Percentiles rank a stretch among this genome's conserved stretches.
Conservation (phyloP, 1,140 invertebrate species). For the Drosophila takahashii region DNA sequence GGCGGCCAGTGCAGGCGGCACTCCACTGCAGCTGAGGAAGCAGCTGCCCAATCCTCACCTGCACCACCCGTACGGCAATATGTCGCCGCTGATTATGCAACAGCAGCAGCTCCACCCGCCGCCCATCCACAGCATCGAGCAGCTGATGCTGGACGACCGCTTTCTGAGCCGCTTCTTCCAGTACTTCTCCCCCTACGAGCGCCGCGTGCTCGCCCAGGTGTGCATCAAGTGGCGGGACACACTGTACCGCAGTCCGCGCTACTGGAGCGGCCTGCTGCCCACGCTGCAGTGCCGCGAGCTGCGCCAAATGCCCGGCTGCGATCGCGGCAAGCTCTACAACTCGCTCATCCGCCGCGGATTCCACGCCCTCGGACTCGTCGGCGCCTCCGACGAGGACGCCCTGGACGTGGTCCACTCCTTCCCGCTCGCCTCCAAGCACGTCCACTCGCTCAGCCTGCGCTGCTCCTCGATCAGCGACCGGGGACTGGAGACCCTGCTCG, state of each 20-base stretch:
- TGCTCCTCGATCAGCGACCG: constrained; percentile 95
- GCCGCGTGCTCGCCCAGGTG: constrained; percentile 91
- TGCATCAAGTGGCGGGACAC: constrained; percentile 94
- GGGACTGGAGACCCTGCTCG: constrained; percentile 93
- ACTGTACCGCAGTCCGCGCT: constrained; percentile 92
- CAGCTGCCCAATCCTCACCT: constrained; percentile 82
- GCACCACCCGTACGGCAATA: constrained; percentile 75
- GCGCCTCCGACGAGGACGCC: constrained; percentile 95
- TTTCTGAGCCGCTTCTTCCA: constrained; percentile 94
- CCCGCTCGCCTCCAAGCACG: constrained; percentile 92
- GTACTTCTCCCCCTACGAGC: constrained; percentile 92
- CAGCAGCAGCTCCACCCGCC: constrained; percentile 67
- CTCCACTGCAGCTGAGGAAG: constrained; percentile 76
- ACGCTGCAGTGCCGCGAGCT: constrained; percentile 93
- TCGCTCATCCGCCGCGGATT: constrained; percentile 94
- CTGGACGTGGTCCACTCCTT: constrained; percentile 94
- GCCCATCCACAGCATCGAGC: constrained; percentile 88
- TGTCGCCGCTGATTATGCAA: constrained; percentile 70
- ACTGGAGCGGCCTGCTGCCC: constrained; percentile 93
- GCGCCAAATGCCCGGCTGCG: constrained; percentile 87
- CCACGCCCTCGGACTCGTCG: constrained; percentile 92
- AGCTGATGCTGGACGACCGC: constrained; percentile 92
- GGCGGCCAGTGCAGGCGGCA: constrained; percentile 32
- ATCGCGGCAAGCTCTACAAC: constrained; percentile 90
- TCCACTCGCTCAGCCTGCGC: constrained; percentile 92